Conservation (phyloP, 2,113 vertebrate species). For the Phoenicopterus ruber region DNA sequence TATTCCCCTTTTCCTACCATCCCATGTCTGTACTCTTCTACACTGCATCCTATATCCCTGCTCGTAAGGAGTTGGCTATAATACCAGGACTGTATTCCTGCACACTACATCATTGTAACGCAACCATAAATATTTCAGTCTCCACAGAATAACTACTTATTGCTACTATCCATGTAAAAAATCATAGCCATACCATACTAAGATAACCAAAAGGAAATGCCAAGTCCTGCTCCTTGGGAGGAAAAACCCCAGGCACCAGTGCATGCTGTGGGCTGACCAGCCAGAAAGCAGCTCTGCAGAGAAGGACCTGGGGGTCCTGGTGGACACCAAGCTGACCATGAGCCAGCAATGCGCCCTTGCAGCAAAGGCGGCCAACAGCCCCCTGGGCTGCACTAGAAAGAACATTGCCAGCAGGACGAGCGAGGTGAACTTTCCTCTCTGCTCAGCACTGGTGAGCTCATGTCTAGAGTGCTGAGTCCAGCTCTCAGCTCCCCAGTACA, state of each 20-base stretch:
- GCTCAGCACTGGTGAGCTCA: background rate
- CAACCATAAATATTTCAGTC: background rate
- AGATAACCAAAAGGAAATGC: background rate
- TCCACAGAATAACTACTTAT: background rate
- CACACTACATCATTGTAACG: background rate
- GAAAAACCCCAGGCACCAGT: background rate
- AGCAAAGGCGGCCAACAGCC: background rate
- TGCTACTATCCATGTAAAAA: background rate
- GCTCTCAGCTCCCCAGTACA: background rate
- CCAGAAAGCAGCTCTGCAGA: background rate
- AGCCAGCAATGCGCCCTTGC: background rate
- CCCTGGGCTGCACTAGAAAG: background rate
- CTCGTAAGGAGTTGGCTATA: background rate
- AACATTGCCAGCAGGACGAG: accelerated
- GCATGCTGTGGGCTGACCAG: background rate
- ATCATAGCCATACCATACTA: background rate
- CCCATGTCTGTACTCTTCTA: background rate
- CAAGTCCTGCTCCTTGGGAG: background rate
- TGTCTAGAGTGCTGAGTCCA: background rate
- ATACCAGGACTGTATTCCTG: background rate
- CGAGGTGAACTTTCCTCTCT: background rate
- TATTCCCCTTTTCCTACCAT: background rate
- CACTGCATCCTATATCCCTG: background rate
- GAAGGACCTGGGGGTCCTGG: background rate
- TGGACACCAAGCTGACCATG: background rate